A percentile compares a stretch with the other conserved stretches of the same genome.
Conservation (phyloP, 2,113 vertebrate species). For the Xiphophorus couchianus region DNA sequence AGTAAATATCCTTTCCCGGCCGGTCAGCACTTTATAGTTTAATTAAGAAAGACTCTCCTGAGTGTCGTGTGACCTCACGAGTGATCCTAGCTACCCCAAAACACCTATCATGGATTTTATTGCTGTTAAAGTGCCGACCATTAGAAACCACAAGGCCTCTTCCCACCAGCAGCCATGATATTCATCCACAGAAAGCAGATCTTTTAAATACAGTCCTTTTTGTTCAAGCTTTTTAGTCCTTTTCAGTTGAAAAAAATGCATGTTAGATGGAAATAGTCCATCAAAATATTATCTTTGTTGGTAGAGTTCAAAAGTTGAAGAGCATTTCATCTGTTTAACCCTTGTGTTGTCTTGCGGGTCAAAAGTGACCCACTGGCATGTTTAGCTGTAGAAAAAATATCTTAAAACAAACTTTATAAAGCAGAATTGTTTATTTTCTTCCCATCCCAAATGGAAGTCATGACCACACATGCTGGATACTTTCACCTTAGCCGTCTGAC, state of each 20-base stretch:
- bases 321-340: constrained; percentile 41
- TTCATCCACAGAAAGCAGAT: constrained; percentile 2
- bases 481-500: constrained; percentile 19
- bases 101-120: constrained; percentile 41
- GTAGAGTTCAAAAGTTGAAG: constrained; percentile 47
- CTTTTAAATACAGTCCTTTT: constrained; percentile 10
- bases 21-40: constrained; percentile 44
- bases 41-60: constrained; percentile 53
- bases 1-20: constrained; percentile 33
- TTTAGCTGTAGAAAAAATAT: no score
- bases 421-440: constrained; percentile 6
- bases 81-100: constrained; percentile 27
- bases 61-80: constrained; percentile 35
- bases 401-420: constrained; percentile 16
- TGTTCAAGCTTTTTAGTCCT: constrained; percentile 36
- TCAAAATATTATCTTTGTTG: constrained; percentile 55
- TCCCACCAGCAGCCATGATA: not conserved
- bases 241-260: constrained; percentile 42
- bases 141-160: not conserved
- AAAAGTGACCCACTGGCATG: no score
- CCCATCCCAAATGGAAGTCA: constrained; percentile 8
- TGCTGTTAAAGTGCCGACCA: constrained; percentile 6
- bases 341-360: no score
- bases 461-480: not conserved
- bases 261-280: constrained; percentile 61